phyloP scores from a whole-genome alignment of 2,113 vertebrate species.

The Takifugu bimaculatus region DNA sequence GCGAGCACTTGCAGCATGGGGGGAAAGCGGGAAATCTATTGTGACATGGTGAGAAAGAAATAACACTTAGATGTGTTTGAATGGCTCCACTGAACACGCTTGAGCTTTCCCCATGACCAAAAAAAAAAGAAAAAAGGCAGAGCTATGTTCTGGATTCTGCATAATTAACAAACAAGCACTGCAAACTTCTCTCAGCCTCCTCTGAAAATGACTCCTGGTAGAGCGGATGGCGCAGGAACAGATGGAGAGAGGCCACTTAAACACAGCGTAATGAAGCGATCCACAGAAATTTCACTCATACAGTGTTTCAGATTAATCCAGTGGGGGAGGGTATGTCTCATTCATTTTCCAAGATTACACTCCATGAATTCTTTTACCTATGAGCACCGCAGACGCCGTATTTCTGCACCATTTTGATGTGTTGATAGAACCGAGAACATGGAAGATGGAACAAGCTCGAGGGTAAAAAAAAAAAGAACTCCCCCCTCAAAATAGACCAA shows the following conservation, averaged over 20 bases:
- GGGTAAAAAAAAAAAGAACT: conserved; percentile 8
- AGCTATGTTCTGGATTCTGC: conserved; percentile 49
- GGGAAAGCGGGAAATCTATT: conserved; percentile 36
- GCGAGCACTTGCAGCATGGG: conserved; percentile 42
- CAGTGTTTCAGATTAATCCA: conserved; percentile 50
- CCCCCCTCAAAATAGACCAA: conserved; percentile 31
- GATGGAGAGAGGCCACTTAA: conserved; percentile 67
- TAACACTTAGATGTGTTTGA: conserved; percentile 53
- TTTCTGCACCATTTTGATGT: conserved; percentile 20
- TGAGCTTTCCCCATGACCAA: conserved; percentile 42
- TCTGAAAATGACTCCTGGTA: conserved; percentile 57
- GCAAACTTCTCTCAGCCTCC: conserved; percentile 50
- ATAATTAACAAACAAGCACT: conserved; percentile 63
- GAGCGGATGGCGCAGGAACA: conserved; percentile 57
- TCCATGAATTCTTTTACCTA: conserved; percentile 48
- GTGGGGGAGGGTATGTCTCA: conserved; percentile 42
- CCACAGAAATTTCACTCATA: conserved; percentile 50
- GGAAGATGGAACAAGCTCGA: not conserved
- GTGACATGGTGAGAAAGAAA: conserved; percentile 62
- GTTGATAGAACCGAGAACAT: conserved; percentile 23
- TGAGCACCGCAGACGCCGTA: conserved; percentile 20
- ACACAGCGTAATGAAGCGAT: conserved; percentile 59
- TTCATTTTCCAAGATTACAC: conserved; percentile 52
- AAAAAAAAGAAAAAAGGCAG: conserved; percentile 33
- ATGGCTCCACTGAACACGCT: conserved; percentile 53